These are phyloP conservation scores for Dendrocincla fuliginosa DNA, from an alignment of 2,797 vertebrate genomes.

Conservation along the genomic window DNA sequence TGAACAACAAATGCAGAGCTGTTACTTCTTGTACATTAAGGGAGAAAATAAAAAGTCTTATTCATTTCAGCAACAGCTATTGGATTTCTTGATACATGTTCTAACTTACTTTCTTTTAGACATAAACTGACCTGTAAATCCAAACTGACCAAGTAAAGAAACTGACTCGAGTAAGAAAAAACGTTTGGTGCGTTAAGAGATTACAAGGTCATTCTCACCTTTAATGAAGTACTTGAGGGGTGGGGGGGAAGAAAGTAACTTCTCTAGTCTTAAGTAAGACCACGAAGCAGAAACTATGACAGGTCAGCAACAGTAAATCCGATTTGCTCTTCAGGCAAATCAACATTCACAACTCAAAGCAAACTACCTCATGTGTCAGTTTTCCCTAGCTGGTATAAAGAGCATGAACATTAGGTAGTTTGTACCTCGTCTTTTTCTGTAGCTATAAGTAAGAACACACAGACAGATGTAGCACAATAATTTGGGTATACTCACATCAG, in stretches of 20 bases:
- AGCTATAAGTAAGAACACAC: not conserved
- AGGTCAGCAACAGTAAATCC: not conserved
- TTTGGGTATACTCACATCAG: not conserved
- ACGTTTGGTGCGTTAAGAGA: not conserved
- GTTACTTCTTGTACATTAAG: not conserved
- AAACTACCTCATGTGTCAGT: not conserved
- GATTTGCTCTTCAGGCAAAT: not conserved
- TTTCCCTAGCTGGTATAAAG: not conserved
- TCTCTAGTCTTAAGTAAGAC: not conserved
- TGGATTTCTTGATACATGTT: not conserved
- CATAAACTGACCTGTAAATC: not conserved
- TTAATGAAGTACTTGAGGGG: not conserved
- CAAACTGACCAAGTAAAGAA: not conserved
- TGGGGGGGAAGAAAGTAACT: rapidly evolving
- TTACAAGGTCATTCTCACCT: not conserved
- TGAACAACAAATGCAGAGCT: not conserved
- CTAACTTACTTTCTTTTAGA: not conserved
- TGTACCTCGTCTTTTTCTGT: not conserved
- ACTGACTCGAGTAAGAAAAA: not conserved
- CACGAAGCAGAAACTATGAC: not conserved
- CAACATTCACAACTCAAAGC: not conserved
- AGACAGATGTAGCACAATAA: not conserved
- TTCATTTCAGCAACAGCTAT: not conserved
- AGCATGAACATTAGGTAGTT: not conserved
- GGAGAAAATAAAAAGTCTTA: not conserved